Evolutionary conservation across 2,113 vertebrate species (phyloP).

Genomic region (Oncorhynchus mykiss): DNA sequence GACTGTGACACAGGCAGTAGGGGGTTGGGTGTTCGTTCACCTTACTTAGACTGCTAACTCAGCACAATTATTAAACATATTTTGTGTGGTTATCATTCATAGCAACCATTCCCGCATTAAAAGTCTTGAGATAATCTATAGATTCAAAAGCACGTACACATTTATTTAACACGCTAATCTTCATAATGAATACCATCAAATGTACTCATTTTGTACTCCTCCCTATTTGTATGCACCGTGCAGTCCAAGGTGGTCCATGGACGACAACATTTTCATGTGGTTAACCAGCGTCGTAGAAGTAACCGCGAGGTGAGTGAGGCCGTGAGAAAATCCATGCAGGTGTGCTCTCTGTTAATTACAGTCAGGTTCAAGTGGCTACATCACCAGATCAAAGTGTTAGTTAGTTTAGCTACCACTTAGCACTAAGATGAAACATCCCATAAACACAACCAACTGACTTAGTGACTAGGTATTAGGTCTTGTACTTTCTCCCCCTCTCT

Average conservation of each 20-base stretch:
- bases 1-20: constrained; percentile 22
- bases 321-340: not conserved
- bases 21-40: constrained; percentile 10
- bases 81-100: not conserved
- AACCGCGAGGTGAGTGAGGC: not conserved
- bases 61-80: constrained; percentile 16
- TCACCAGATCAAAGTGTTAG: no score
- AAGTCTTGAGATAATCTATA: not conserved
- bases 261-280: not conserved
- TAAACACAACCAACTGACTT: not conserved
- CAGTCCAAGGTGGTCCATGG: not conserved
- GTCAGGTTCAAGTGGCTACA: no score
- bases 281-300: not conserved
- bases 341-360: no score
- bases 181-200: no score
- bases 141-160: not conserved
- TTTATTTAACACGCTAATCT: no score
- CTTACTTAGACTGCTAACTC: constrained; percentile 29
- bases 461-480: constrained; percentile 1
- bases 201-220: no score
- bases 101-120: not conserved
- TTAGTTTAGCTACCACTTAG: no score
- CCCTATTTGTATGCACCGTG: not conserved
- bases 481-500: not conserved
- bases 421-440: no score